Conservation (phyloP, 2,113 vertebrate genomes). For the Microcebus jonahi region DNA sequence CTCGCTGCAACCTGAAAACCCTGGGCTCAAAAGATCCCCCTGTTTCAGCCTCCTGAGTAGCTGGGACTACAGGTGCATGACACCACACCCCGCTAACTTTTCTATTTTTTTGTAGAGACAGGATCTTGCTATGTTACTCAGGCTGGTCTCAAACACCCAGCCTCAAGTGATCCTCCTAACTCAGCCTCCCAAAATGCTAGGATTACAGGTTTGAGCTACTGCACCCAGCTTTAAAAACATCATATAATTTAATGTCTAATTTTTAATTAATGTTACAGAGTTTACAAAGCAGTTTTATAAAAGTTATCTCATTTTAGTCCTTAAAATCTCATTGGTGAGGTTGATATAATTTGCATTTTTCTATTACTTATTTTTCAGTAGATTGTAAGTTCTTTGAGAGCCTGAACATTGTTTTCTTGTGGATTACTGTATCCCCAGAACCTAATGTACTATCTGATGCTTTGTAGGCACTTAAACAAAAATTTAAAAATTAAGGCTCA, state of each 20-base stretch:
- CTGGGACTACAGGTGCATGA: no score
- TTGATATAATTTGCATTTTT: neutral
- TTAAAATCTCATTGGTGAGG: neutral
- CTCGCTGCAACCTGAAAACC: no score
- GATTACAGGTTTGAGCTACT: no score
- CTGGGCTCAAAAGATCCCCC: no score
- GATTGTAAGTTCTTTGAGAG: neutral
- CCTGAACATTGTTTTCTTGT: neutral
- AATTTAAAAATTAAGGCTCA: neutral
- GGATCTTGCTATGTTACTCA: no score
- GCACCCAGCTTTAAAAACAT: neutral
- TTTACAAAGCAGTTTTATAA: neutral
- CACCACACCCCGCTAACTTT: no score
- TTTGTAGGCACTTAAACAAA: neutral
- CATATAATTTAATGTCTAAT: neutral
- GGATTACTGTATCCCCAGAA: neutral
- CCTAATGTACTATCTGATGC: neutral
- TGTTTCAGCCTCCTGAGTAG: no score
- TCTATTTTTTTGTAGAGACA: no score
- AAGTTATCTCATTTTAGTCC: neutral
- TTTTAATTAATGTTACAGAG: neutral
- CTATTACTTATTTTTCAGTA: neutral
- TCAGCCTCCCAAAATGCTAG: no score
- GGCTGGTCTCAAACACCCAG: no score
- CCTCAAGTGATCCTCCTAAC: no score